Evolutionary conservation across 2,888 invertebrate genomes (phyloP).

Genomic region (Stenoptilia bipunctidactyla): DNA sequence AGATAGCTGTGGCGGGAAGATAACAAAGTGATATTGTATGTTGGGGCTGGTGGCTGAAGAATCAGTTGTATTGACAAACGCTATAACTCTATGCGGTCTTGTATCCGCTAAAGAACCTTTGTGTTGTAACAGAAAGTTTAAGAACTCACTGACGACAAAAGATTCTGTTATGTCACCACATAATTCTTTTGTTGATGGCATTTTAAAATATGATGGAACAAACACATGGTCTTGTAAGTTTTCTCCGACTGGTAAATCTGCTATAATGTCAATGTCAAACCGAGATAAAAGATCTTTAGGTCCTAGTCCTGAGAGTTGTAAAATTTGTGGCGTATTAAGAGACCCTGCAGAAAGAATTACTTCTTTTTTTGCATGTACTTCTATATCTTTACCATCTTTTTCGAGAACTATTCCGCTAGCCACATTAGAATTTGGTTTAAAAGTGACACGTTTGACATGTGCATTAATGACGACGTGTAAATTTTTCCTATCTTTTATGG

Average conservation of each 20-base stretch:
- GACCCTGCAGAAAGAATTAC: constrained; percentile 61
- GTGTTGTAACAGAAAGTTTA: constrained; percentile 53
- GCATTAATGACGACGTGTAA: constrained; percentile 61
- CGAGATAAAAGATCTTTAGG: constrained; percentile 44
- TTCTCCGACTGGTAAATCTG: constrained; percentile 60
- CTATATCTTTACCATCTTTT: constrained; percentile 35
- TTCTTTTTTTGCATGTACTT: constrained; percentile 49
- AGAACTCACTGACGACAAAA: constrained; percentile 22
- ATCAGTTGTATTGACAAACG: constrained; percentile 39
- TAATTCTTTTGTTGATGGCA: constrained; percentile 15
- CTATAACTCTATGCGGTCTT: constrained; percentile 37
- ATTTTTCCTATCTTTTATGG: constrained; percentile 41
- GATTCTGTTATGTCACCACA: neutral
- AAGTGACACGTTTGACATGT: constrained; percentile 62
- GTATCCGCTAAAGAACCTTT: constrained; percentile 56
- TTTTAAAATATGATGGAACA: constrained; percentile 37
- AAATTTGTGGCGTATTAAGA: constrained; percentile 61
- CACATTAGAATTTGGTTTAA: constrained; percentile 54
- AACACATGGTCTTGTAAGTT: constrained; percentile 66
- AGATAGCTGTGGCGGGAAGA: constrained; percentile 27
- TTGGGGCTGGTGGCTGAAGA: constrained; percentile 32
- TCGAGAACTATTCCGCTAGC: constrained; percentile 45
- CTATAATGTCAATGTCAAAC: constrained; percentile 39
- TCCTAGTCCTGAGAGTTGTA: constrained; percentile 66
- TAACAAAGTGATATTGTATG: constrained; percentile 34